phyloP scores from a whole-genome alignment of 1,140 invertebrate genomes.

The Stegodyphus dumicola region DNA sequence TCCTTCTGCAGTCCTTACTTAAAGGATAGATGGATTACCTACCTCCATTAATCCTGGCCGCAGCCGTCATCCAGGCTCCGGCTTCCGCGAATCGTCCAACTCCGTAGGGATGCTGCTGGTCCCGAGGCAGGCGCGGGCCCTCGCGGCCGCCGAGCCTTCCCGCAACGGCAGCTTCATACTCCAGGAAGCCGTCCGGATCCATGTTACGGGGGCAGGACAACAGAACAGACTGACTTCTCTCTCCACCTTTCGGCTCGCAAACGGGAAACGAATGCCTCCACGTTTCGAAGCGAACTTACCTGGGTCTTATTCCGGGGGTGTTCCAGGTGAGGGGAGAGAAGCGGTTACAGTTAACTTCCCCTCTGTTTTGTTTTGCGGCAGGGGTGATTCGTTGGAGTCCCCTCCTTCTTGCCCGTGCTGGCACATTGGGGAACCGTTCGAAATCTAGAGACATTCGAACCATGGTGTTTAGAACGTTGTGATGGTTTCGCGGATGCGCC shows the following conservation, averaged over 20 bases:
- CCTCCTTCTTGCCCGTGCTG: too few species aligned
- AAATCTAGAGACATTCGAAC: too few species aligned
- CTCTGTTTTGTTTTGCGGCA: too few species aligned
- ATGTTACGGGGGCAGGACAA: neutral
- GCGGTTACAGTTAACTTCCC: neutral
- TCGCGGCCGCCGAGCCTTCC: neutral
- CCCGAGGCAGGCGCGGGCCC: neutral
- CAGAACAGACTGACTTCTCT: neutral
- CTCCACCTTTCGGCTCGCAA: neutral
- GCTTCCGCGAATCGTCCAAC: conserved; percentile 23
- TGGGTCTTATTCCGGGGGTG: neutral
- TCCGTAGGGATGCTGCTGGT: conserved; percentile 27
- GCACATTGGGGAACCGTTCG: too few species aligned
- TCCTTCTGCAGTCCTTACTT: too few species aligned
- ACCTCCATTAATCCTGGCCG: conserved; percentile 10
- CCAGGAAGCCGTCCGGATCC: conserved; percentile 17
- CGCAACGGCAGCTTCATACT: neutral
- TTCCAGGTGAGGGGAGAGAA: neutral
- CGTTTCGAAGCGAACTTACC: neutral
- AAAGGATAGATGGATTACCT: neutral
- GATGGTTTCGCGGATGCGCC: too few species aligned
- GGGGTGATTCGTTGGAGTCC: neutral
- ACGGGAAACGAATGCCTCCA: neutral
- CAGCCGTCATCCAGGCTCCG: conserved; percentile 12
- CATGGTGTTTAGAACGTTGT: too few species aligned